Base-by-base conservation (phyloP, 2,888 invertebrate genomes). In the Diogma glabrata region DNA sequence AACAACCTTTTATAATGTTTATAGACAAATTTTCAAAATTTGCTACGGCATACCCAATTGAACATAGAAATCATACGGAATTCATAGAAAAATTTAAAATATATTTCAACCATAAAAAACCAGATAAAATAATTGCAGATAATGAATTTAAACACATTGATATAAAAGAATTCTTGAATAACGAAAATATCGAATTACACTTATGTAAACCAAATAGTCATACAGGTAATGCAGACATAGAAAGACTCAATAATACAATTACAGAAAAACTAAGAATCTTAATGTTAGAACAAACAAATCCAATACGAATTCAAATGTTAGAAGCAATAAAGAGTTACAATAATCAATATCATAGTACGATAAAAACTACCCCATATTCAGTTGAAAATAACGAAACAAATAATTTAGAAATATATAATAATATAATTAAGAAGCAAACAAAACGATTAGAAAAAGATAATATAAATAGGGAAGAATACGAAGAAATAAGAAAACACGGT, bases 11-110 rank as follows among this genome's bases (percentile, higher is more conserved):
- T 28, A n/a, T 43, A 26, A 50, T 43, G 16, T 23, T 45, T 10
- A 50, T 50, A 10, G 50, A 50, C 14, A 50, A 26, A 45, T 50
- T 50, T 50, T 43, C 50, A 26, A 50, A 50, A 43, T 40, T 36
- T 50, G 50, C 16, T 4, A 24, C 50, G 9, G 40, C 28, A 23
- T 50, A 26, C 12, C 43, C 38, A 12, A 24, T 50, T 26, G 17
- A 16, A 17, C 28, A 45, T 19, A 26, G 50, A 19, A 50, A 24
- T 14, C 26, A 50, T 20, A 7, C 19, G 16, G 43, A 38, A 10
- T 26, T 50, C 14, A 50, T 50, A 19, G 40, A 50, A 43, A 17
- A 43, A 43, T 19, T 50, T 10, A 43, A 43, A 26, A 43, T 40
- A n/a, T 28, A 43, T 45, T 43, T 43, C 19, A 20, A 23, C 2